These are phyloP conservation scores for Alces alces DNA, from an alignment of 2,113 vertebrate species.

Conservation along the genomic window DNA sequence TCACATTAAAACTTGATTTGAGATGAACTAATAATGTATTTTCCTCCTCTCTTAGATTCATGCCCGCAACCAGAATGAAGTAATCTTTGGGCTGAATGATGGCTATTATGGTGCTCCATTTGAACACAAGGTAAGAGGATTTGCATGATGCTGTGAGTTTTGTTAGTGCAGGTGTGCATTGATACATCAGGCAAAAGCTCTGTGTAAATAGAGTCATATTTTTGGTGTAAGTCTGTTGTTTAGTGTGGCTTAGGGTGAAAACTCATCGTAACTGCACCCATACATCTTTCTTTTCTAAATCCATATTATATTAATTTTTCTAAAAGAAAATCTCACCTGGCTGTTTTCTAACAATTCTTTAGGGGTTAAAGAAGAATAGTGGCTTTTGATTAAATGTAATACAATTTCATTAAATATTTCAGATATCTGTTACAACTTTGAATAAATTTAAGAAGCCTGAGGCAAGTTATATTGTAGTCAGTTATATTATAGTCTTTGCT, in stretches of 20 bases:
- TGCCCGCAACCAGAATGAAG: conserved; percentile 95
- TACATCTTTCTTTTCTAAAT: conserved; percentile 27
- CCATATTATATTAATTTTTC: conserved; percentile 19
- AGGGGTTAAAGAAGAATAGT: neutral
- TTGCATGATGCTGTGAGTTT: neutral
- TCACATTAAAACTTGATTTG: neutral
- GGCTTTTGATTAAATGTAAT: conserved; percentile 1
- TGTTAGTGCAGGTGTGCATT: neutral
- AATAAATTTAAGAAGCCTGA: neutral
- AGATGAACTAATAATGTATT: conserved; percentile 9
- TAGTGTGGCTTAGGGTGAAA: neutral
- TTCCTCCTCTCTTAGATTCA: conserved; percentile 86
- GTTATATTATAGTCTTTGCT: neutral
- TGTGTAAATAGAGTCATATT: neutral
- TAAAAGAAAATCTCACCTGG: conserved; percentile 8
- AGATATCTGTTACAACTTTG: neutral
- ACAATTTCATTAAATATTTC: neutral
- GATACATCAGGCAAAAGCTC: neutral
- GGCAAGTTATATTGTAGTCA: neutral
- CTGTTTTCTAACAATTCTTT: neutral
- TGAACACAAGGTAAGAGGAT: conserved; percentile 91
- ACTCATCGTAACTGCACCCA: neutral
- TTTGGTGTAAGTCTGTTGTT: neutral
- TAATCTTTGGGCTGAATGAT: conserved; percentile 98
- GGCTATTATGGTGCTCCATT: conserved; percentile 97